A percentile compares a stretch with the other conserved stretches of the same genome.
phyloP scores from a whole-genome alignment of 2,797 vertebrate species.

The Muscicapa comitata region DNA sequence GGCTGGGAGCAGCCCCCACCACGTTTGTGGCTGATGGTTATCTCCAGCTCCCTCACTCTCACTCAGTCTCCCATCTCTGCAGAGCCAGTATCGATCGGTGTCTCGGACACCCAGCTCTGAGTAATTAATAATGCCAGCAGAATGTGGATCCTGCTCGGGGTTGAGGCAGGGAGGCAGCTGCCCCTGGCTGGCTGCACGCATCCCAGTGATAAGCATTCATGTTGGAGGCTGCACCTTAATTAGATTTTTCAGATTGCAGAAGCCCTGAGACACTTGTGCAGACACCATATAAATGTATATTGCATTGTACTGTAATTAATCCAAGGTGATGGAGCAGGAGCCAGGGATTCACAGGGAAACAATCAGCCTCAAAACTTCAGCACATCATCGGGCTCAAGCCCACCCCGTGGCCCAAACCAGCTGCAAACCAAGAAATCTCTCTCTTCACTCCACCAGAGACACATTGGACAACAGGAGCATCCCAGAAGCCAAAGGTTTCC shows the following conservation, averaged over 20 bases:
- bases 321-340: slow-evolving; percentile 10
- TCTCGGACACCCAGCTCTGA: slow-evolving; percentile 9
- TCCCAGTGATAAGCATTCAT: slow-evolving; percentile 51
- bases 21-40: not conserved
- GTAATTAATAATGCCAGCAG: slow-evolving; percentile 67
- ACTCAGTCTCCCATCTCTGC: not conserved
- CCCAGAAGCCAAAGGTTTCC: not conserved
- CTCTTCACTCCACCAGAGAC: not conserved
- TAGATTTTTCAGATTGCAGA: slow-evolving; percentile 53
- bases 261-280: slow-evolving; percentile 41
- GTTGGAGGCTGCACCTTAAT: slow-evolving; percentile 66
- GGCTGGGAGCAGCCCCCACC: not conserved
- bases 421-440: not conserved
- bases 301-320: slow-evolving; percentile 66
- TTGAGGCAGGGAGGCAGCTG: not conserved
- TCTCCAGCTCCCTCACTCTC: not conserved
- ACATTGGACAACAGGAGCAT: not conserved
- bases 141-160: slow-evolving; percentile 37
- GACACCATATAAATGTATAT: slow-evolving; percentile 51
- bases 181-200: not conserved
- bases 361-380: not conserved
- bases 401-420: fast-evolving
- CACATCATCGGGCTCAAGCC: fast-evolving
- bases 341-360: not conserved
- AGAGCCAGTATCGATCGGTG: slow-evolving; percentile 45